These are phyloP conservation scores for Archivesica marissinica DNA, from an alignment of 1,140 invertebrate genomes.

Conservation along the genomic window DNA sequence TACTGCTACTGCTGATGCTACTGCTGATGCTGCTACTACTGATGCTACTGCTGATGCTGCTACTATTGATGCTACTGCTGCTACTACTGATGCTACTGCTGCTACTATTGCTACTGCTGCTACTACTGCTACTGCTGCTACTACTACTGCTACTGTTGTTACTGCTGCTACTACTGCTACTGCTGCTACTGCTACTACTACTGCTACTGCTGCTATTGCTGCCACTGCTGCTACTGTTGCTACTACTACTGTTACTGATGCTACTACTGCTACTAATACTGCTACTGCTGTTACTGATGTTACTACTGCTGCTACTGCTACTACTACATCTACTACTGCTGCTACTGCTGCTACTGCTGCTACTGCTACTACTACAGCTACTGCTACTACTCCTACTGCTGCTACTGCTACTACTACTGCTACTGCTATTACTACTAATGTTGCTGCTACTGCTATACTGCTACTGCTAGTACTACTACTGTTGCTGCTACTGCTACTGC, in stretches of 20 bases:
- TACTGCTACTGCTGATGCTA: background rate
- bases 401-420: conserved; percentile 52
- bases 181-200: background rate
- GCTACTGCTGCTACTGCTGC: conserved; percentile 17
- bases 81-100: conserved; percentile 20
- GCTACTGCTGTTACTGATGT: background rate
- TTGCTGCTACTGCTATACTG: conserved; percentile 35
- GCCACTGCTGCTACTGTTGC: conserved; percentile 10
- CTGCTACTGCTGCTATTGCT: conserved; percentile 14
- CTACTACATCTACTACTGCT: conserved; percentile 7
- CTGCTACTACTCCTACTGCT: conserved; percentile 33
- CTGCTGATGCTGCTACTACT: conserved; percentile 13
- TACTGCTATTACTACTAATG: conserved; percentile 47
- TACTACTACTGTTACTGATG: background rate
- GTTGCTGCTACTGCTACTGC: conserved; percentile 49
- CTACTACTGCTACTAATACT: conserved; percentile 23
- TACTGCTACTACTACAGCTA: conserved; percentile 20
- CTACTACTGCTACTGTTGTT: conserved; percentile 9
- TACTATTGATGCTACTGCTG: conserved; percentile 15
- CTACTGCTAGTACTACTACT: conserved; percentile 58
- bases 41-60: conserved; percentile 14
- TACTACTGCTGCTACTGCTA: conserved; percentile 14
- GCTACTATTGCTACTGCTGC: conserved; percentile 15
- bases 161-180: background rate
- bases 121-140: conserved; percentile 34